These are phyloP conservation scores for Alfaro cultratus DNA, from an alignment of 2,797 vertebrate species.

Conservation along the genomic window DNA sequence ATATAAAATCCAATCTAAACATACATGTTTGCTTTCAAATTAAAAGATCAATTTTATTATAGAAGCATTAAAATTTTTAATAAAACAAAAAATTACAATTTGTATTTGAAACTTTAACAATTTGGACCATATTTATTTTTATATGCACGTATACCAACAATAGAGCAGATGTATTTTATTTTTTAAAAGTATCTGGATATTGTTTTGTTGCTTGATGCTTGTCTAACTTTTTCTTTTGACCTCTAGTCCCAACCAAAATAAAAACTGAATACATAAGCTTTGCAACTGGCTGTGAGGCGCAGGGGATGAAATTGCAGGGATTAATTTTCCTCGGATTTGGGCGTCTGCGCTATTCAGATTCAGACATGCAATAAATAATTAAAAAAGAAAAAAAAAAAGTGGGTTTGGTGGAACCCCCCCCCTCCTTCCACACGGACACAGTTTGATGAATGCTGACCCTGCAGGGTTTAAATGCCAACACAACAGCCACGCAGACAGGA, in stretches of 20 bases:
- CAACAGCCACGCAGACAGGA: not conserved
- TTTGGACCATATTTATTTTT: not conserved
- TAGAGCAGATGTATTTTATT: not conserved
- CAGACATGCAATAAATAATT: constrained; percentile 30
- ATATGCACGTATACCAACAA: not conserved
- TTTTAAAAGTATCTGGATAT: not conserved
- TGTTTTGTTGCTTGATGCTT: constrained; percentile 2
- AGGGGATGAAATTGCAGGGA: constrained; percentile 30
- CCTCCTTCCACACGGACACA: constrained; percentile 24
- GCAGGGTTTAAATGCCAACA: not conserved
- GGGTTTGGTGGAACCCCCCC: constrained; percentile 18
- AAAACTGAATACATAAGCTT: not conserved
- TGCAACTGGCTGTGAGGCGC: constrained; percentile 22
- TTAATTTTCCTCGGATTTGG: constrained; percentile 65
- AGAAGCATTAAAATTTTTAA: not conserved
- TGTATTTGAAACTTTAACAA: not conserved
- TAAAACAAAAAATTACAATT: not conserved
- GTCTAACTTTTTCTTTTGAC: constrained; percentile 17
- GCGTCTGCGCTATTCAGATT: constrained; percentile 57
- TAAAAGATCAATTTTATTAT: not conserved
- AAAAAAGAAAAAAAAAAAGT: not conserved
- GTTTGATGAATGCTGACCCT: constrained; percentile 4
- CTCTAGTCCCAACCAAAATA: not conserved
- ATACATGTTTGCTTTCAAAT: not conserved
- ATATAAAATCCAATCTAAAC: not conserved